Percentiles rank a stretch among this genome's conserved stretches.
Conservation (phyloP, 2,888 invertebrate species). For the Drosophila paramelanica region DNA sequence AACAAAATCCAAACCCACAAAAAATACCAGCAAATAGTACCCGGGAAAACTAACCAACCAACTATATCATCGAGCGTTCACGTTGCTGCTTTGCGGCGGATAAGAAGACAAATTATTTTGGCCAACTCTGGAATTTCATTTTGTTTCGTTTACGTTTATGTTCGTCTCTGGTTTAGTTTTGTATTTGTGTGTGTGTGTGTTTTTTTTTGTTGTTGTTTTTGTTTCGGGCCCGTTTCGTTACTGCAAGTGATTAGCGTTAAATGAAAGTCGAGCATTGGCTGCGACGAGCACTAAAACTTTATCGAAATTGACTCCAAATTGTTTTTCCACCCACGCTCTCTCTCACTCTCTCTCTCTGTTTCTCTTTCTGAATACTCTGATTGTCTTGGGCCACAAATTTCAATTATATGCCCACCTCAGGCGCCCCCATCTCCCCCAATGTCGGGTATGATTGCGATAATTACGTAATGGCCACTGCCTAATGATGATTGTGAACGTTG, state of each 20-base stretch:
- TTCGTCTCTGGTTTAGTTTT: neutral
- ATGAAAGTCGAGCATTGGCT: slow-evolving; percentile 57
- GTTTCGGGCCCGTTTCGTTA: slow-evolving; percentile 49
- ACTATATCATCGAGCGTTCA: slow-evolving; percentile 11
- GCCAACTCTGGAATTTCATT: slow-evolving; percentile 55
- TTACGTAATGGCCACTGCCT: slow-evolving; percentile 76
- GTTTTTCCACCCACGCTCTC: slow-evolving; percentile 40
- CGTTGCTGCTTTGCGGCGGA: slow-evolving; percentile 39
- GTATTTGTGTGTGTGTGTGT: too few relatives aligned
- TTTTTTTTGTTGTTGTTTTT: neutral
- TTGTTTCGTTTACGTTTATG: slow-evolving; percentile 26
- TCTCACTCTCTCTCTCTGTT: too few relatives aligned
- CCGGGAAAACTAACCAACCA: slow-evolving; percentile 8
- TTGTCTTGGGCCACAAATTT: slow-evolving; percentile 65
- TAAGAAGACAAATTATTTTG: slow-evolving; percentile 77
- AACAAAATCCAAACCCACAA: slow-evolving; percentile 59
- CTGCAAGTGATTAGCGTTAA: slow-evolving; percentile 80
- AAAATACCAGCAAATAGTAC: slow-evolving; percentile 35
- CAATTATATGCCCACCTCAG: slow-evolving; percentile 67
- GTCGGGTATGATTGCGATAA: slow-evolving; percentile 74
- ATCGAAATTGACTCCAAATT: slow-evolving; percentile 80
- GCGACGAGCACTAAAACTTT: slow-evolving; percentile 64
- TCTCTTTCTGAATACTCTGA: neutral
- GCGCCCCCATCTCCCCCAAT: neutral
- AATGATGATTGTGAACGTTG: slow-evolving; percentile 69